Conservation (phyloP, 2,888 invertebrate species). For the Antheraea yamamai region DNA sequence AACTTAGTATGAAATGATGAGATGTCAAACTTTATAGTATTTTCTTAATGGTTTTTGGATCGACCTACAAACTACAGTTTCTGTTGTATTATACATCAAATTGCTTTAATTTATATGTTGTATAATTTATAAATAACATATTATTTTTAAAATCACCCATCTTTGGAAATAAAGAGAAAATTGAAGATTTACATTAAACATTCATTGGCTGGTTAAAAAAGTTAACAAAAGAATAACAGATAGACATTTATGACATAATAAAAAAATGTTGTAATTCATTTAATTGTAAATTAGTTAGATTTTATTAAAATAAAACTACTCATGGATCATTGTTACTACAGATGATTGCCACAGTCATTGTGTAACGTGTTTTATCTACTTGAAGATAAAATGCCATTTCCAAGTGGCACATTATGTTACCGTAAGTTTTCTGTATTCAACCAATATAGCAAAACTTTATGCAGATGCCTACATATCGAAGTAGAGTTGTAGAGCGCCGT, state of each 20-base stretch:
- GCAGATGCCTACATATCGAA: conserved; percentile 49
- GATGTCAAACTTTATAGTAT: neutral
- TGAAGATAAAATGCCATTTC: conserved; percentile 22
- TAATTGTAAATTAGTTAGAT: neutral
- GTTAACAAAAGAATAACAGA: neutral
- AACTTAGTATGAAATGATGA: neutral
- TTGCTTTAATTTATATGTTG: too few relatives aligned
- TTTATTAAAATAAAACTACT: conserved; percentile 4
- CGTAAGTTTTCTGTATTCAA: conserved; percentile 29
- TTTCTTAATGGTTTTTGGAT: neutral
- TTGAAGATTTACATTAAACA: neutral
- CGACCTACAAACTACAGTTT: neutral
- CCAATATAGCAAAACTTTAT: conserved; percentile 53
- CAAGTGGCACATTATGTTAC: conserved; percentile 21
- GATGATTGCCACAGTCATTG: conserved; percentile 25
- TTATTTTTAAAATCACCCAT: neutral
- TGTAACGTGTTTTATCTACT: conserved; percentile 23
- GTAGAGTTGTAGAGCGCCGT: conserved; percentile 60
- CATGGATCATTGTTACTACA: conserved; percentile 29
- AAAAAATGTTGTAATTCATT: neutral
- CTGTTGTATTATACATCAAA: neutral
- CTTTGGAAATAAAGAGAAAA: neutral
- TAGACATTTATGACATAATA: neutral
- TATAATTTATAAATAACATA: neutral
- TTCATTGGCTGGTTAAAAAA: neutral